Conservation (phyloP, 1,140 invertebrate genomes). For the Zeugodacus cucurbitae region DNA sequence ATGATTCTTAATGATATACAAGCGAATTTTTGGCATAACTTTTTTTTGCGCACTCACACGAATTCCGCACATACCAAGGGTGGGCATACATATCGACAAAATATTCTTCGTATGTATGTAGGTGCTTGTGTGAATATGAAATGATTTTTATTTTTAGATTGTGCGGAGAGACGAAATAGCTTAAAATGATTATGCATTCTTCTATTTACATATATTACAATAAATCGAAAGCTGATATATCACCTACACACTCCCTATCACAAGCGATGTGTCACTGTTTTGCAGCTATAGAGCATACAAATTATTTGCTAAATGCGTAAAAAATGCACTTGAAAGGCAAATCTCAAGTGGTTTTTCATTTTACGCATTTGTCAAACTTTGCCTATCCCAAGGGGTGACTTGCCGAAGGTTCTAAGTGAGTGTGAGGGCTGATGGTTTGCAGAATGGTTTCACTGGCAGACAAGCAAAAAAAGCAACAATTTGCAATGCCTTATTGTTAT, state of each 20-base stretch:
- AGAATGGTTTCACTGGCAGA: not conserved
- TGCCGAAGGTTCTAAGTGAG: not conserved
- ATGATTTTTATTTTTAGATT: not conserved
- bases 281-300: not conserved
- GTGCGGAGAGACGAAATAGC: not conserved
- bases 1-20: not conserved
- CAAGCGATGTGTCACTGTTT: not conserved
- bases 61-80: not conserved
- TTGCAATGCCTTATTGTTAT: not conserved
- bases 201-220: not conserved
- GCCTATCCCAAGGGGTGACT: not conserved
- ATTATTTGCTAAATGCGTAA: slow-evolving; percentile 17
- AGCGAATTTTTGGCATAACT: too few relatives aligned
- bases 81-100: too few relatives aligned
- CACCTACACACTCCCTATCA: not conserved
- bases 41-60: too few relatives aligned
- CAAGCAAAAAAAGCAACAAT: not conserved
- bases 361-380: slow-evolving; percentile 36
- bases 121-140: not conserved
- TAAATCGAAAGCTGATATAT: not conserved
- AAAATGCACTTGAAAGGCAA: slow-evolving; percentile 33
- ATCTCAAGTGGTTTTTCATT: slow-evolving; percentile 40
- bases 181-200: too few relatives aligned
- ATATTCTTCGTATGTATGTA: not conserved
- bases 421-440: not conserved